These are phyloP conservation scores for Synergus umbraculus DNA, from an alignment of 2,888 invertebrate genomes.

Conservation along the genomic window DNA sequence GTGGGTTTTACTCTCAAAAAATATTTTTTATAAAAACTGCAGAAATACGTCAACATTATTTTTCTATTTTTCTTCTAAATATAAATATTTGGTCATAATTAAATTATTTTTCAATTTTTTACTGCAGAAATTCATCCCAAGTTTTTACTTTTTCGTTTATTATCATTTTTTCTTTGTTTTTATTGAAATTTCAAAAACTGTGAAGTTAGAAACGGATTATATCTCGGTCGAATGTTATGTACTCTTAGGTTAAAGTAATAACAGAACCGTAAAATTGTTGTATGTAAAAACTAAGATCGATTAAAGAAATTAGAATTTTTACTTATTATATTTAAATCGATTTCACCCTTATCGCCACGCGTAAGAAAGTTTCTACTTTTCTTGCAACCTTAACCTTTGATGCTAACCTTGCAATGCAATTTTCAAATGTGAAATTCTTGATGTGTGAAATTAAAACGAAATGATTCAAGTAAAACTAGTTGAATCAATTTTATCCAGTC, in stretches of 20 bases:
- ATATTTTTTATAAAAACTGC: too few relatives aligned
- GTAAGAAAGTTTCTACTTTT: conserved; percentile 4
- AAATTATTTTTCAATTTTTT: too few relatives aligned
- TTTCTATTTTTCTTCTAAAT: too few relatives aligned
- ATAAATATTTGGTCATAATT: too few relatives aligned
- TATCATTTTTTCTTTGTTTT: too few relatives aligned
- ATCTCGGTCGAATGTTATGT: background rate
- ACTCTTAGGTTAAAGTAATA: conserved; percentile 14
- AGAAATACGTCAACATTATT: too few relatives aligned
- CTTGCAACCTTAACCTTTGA: conserved; percentile 23
- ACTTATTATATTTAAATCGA: conserved; percentile 12
- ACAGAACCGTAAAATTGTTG: background rate
- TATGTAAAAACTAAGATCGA: background rate
- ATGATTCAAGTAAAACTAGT: conserved; percentile 23
- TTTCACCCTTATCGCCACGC: conserved; percentile 1
- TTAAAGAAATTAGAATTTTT: conserved; percentile 14
- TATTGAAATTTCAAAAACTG: background rate
- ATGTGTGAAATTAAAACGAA: background rate
- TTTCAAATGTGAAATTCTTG: background rate
- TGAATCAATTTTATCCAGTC: conserved; percentile 4
- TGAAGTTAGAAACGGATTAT: background rate
- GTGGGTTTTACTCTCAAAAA: too few relatives aligned
- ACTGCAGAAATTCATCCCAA: too few relatives aligned
- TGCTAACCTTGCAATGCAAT: conserved; percentile 16
- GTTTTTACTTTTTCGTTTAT: too few relatives aligned